Conservation (phyloP, 2,888 invertebrate genomes). For the Xestia xanthographa region DNA sequence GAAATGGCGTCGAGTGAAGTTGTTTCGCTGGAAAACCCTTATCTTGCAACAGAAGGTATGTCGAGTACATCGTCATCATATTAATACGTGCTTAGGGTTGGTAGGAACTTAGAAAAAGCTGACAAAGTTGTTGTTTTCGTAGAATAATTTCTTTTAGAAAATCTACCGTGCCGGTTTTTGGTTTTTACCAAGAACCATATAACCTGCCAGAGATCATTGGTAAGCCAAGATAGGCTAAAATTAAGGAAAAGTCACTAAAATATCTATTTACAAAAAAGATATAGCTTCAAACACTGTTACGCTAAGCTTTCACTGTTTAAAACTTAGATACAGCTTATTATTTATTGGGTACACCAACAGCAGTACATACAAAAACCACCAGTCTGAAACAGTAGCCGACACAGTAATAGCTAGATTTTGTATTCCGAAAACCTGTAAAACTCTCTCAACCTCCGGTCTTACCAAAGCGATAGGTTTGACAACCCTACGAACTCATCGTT, state of each 20-base stretch:
- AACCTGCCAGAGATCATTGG: not conserved
- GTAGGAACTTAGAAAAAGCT: not conserved
- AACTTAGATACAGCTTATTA: no score
- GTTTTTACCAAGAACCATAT: not conserved
- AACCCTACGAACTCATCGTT: conserved; percentile 49
- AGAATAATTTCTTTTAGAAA: not conserved
- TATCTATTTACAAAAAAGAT: not conserved
- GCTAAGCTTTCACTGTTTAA: no score
- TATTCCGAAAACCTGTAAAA: not conserved
- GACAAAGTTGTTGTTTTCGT: not conserved
- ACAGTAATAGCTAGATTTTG: not conserved
- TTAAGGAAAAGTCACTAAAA: not conserved
- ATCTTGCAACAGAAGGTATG: conserved; percentile 77
- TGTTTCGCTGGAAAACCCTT: conserved; percentile 82
- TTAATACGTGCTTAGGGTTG: conserved; percentile 53
- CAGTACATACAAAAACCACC: not conserved
- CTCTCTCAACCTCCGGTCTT: not conserved
- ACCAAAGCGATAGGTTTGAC: conserved; percentile 1
- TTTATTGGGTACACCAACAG: not conserved
- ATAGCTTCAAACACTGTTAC: no score
- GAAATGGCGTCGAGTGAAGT: conserved; percentile 80
- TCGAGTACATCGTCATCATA: conserved; percentile 72
- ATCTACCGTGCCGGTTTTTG: no score
- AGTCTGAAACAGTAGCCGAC: not conserved
- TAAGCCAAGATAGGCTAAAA: not conserved